These are phyloP conservation scores for Lanistes nyassanus DNA, from an alignment of 1,140 invertebrate genomes.

Conservation along the genomic window DNA sequence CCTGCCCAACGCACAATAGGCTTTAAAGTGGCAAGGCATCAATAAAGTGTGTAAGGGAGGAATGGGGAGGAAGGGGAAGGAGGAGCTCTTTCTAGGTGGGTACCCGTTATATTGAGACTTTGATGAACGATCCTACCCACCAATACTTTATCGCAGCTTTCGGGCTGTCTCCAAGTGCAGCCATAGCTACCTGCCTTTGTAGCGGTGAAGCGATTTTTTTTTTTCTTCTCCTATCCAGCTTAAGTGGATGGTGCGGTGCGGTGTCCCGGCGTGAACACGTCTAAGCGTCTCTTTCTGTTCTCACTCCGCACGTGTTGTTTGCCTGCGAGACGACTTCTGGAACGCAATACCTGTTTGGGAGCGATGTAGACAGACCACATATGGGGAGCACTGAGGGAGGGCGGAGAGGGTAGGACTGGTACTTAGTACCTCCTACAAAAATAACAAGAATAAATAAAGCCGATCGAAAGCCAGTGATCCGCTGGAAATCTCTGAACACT, in stretches of 20 bases:
- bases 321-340: too few species aligned
- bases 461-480: too few species aligned
- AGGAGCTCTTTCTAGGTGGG: not conserved
- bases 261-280: not conserved
- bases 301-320: too few species aligned
- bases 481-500: too few species aligned
- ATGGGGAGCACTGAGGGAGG: too few species aligned
- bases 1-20: not conserved
- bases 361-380: too few species aligned
- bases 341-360: too few species aligned
- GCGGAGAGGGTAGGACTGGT: too few species aligned
- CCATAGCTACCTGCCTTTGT: not conserved
- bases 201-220: not conserved
- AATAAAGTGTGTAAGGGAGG: constrained; percentile 13
- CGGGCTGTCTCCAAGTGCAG: not conserved
- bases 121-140: not conserved
- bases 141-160: not conserved
- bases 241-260: not conserved
- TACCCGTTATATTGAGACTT: not conserved
- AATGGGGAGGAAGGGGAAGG: constrained; percentile 2
- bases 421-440: too few species aligned
- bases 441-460: too few species aligned
- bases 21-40: constrained; percentile 10
- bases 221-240: not conserved
- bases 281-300: too few species aligned